phyloP scores from a whole-genome alignment of 2,888 invertebrate species.

The Torymus aiolomorphi region DNA sequence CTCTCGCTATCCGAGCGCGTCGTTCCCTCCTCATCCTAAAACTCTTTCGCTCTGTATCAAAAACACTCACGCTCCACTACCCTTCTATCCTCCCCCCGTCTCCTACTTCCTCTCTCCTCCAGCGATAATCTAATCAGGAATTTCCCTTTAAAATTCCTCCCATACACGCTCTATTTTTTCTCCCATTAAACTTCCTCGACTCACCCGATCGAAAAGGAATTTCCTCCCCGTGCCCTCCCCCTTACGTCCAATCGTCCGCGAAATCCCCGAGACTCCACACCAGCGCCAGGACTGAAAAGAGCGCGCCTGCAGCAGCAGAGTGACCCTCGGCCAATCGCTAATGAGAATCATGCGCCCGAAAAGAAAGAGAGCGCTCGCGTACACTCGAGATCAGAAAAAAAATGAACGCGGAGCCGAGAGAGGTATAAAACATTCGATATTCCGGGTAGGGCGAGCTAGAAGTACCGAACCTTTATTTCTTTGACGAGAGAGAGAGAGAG shows the following conservation, averaged over 20 bases:
- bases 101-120: not conserved
- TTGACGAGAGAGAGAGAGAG: slow-evolving; percentile 26
- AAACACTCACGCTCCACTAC: no score
- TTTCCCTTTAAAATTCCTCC: slow-evolving; percentile 46
- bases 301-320: not conserved
- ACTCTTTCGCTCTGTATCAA: no score
- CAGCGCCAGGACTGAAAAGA: not conserved
- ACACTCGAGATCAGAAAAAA: not conserved
- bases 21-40: no score
- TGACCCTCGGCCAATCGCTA: slow-evolving; percentile 41
- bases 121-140: slow-evolving; percentile 19
- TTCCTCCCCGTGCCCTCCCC: slow-evolving; percentile 15
- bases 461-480: slow-evolving; percentile 17
- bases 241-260: slow-evolving; percentile 47
- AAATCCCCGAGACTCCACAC: slow-evolving; percentile 43
- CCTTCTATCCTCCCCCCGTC: no score
- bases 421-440: slow-evolving; percentile 37
- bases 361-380: slow-evolving; percentile 8
- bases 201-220: slow-evolving; percentile 39
- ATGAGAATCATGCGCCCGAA: slow-evolving; percentile 43
- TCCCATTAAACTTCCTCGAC: slow-evolving; percentile 39
- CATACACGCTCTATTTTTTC: slow-evolving; percentile 30
- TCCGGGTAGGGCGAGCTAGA: not conserved
- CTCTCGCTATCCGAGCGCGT: no score
- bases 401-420: not conserved